phyloP scores from a whole-genome alignment of 2,113 vertebrate genomes.

The Oreochromis niloticus region DNA sequence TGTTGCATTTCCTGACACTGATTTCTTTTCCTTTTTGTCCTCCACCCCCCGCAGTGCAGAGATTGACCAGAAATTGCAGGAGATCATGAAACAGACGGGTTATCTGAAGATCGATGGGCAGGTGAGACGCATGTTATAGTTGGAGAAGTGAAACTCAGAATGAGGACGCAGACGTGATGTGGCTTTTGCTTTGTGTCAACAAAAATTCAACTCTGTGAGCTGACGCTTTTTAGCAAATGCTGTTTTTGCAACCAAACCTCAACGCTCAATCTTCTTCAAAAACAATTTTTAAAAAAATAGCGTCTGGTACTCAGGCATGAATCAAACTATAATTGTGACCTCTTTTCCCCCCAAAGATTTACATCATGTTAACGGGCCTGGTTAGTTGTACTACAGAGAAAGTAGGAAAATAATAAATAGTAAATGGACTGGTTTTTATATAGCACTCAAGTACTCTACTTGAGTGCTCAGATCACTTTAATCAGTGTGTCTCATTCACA shows the following conservation, averaged over 20 bases:
- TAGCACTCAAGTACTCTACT: neutral
- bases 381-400: neutral
- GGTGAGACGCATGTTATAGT: constrained; percentile 59
- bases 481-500: neutral
- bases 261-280: neutral
- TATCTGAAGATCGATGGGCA: constrained; percentile 90
- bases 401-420: neutral
- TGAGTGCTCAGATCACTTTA: neutral
- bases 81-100: constrained; percentile 94
- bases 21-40: neutral
- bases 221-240: neutral
- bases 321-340: neutral
- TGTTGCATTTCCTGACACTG: neutral
- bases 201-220: neutral
- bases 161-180: neutral
- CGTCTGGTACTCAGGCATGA: neutral
- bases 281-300: neutral
- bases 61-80: constrained; percentile 93
- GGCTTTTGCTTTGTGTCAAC: neutral
- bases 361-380: neutral
- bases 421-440: neutral
- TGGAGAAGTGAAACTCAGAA: neutral
- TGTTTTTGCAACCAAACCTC: neutral
- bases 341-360: neutral
- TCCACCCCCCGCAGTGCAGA: constrained; percentile 74